These are phyloP conservation scores for Geotrupes spiniger DNA, from an alignment of 2,888 invertebrate species.

Conservation along the genomic window DNA sequence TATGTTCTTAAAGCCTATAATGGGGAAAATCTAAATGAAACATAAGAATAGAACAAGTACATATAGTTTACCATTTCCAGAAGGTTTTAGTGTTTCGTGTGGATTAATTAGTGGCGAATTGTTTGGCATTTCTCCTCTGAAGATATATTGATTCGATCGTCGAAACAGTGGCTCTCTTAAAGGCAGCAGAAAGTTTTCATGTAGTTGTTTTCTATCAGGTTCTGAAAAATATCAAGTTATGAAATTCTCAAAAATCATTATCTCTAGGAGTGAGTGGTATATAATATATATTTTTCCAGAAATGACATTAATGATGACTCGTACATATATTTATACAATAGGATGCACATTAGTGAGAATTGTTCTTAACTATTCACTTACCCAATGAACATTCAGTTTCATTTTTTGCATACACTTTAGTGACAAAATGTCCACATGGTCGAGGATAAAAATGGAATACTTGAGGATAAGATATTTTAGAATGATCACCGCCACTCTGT, in stretches of 20 bases:
- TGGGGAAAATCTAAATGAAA: constrained; percentile 20
- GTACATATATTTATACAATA: too few species aligned
- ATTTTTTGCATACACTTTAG: constrained; percentile 67
- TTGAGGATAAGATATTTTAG: constrained; percentile 54
- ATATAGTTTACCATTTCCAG: constrained; percentile 40
- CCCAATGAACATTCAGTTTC: constrained; percentile 48
- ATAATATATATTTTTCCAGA: neutral
- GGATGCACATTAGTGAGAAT: constrained; percentile 16
- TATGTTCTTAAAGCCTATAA: constrained; percentile 21
- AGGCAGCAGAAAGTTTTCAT: constrained; percentile 68
- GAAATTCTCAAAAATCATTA: constrained; percentile 1
- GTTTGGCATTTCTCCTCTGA: constrained; percentile 50
- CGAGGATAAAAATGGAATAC: constrained; percentile 73
- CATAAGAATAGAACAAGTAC: constrained; percentile 3
- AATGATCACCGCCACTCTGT: constrained; percentile 29
- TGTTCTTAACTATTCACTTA: constrained; percentile 12
- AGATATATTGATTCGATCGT: constrained; percentile 63
- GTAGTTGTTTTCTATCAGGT: constrained; percentile 64
- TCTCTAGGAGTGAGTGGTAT: too few species aligned
- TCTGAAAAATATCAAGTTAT: constrained; percentile 50
- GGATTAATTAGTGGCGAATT: constrained; percentile 65
- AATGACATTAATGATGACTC: constrained; percentile 1
- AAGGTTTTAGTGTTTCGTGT: constrained; percentile 58
- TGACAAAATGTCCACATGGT: constrained; percentile 73
- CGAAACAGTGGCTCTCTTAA: constrained; percentile 71